Evolutionary conservation across 2,797 vertebrate species (phyloP), one percentile per base, ranked within the genome.

Genomic region (Lycodopsis pacificus): DNA sequence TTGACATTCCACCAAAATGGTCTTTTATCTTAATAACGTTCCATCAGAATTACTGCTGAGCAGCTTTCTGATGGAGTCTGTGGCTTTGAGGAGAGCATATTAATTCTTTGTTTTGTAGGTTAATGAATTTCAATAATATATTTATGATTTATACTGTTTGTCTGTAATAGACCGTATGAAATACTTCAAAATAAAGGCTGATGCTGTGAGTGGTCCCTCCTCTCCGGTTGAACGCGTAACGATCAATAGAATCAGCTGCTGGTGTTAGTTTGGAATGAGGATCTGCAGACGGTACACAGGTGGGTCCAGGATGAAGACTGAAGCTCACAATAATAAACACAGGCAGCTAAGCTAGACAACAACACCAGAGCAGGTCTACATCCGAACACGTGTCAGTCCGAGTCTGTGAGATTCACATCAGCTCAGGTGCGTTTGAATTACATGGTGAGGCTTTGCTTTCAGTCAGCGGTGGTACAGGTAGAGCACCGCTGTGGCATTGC

Each of bases 261-360:
- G 3, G 40, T 44, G 53, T 48, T 56, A 61, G 38, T 44, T 42
- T 38, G 49, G 7, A 48, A 1, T 11, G 11, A 27, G 44, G 46
- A 46, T 46, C 44, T 46, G 44, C 46, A 48, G 19, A 13, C 14
- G 15, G 48, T 13, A 5, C 36, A 61, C 57, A 8, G 10, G 49
- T 48, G 19, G 49, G 25, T 66, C 73, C 4, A 2, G 61, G 73
- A 46, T 20, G 34, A 65, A 46, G 59, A 38, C 4, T 2, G 27
- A 32, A 57, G 32, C 32, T 7, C 32, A 7, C 7, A 34, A 34
- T 69, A n/a, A n/a, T n/a, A n/a, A n/a, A 62, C 51, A 49, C 6
- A 19, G 46, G 36, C 7, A 48, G 68, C 72, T 62, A 57, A 7
- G 80, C 58, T 4, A 51, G 62, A 25, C 57, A 36, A 71, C 63